Conservation (phyloP, 92 coral and sea anemone species). For the Porites divaricata region DNA sequence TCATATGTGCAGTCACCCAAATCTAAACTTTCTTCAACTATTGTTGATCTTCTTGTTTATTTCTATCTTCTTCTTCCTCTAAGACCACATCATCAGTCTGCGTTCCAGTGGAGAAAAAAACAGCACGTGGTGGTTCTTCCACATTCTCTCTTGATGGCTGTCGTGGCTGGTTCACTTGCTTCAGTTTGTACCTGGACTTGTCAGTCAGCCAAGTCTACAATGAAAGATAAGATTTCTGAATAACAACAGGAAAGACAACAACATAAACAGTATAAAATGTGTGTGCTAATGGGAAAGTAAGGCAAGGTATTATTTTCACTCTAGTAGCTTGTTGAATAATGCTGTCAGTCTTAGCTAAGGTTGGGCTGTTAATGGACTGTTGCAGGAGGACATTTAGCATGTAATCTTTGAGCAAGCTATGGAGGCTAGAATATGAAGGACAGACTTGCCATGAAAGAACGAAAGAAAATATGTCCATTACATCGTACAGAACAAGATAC, state of each 20-base stretch:
- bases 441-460: conserved; percentile 6
- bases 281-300: conserved; percentile 1
- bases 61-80: conserved; percentile 17
- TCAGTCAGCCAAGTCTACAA: conserved; percentile 23
- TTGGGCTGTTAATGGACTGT: conserved; percentile 1
- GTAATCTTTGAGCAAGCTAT: conserved; percentile 10
- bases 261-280: conserved; percentile 4
- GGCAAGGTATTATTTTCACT: conserved; percentile 6
- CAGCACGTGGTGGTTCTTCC: no score
- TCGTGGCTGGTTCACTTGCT: conserved; percentile 17
- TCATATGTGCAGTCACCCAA: conserved; percentile 23
- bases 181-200: conserved; percentile 19
- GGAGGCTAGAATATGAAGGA: conserved; percentile 17
- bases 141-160: neutral
- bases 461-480: neutral
- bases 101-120: neutral
- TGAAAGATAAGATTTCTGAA: neutral
- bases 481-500: conserved; percentile 8
- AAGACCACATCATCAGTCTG: conserved; percentile 11
- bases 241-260: conserved; percentile 1
- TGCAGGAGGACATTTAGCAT: conserved; percentile 21
- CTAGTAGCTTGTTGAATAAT: conserved; percentile 19
- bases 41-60: conserved; percentile 9
- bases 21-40: conserved; percentile 9
- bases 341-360: conserved; percentile 20